Base-by-base conservation (phyloP, 1,140 invertebrate genomes). In the Sycophaga agraensis region DNA sequence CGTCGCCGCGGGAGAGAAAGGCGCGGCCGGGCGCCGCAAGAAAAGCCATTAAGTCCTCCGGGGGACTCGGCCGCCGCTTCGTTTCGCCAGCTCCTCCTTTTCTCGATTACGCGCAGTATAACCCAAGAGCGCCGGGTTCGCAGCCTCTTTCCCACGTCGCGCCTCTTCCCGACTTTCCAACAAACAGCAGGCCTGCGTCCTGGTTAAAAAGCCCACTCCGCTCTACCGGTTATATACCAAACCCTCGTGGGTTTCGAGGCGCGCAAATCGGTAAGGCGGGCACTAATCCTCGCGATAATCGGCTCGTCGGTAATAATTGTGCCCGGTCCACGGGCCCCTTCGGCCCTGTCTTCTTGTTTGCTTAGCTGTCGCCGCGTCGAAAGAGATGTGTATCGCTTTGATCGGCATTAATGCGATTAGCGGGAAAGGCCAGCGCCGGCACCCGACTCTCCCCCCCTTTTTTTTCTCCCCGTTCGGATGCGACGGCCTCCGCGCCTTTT, bases 361-460 rank as follows among this genome's bases (percentile, higher is more conserved):
- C 11, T 39, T 28, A 48, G 45, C n/a, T n/a, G n/a, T n/a, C n/a
- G n/a, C 45, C 34, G 12, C 43, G 34, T 28, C 39, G 43, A 59
- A 50, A 59, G 24, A 59, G 35, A 53, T 53, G 37, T n/a, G n/a
- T 60, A 51, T 37, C 48, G 58, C 14, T 31, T 37, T 53, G 58
- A 60, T 53, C 39, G 39, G 58, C 39, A 46, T 54, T 54, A 60
- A 60, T 60, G 26, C 49, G 58, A 60, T 60, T 60, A 59, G 57
- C 48, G 34, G 39, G 39, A 51, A 42, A 34, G 17, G 26, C 11
- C 2, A 8, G 2, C 14, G 14, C 45, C 21, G n/a, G n/a, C n/a
- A n/a, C n/a, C n/a, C n/a, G n/a, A n/a, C 17, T 17, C 24, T 54
- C 42, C 28, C 24, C 2, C 40, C 28, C n/a, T 16, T n/a, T 28